These are phyloP conservation scores for Rhadinocentrus ornatus DNA, from an alignment of 2,797 vertebrate genomes.

Conservation along the genomic window DNA sequence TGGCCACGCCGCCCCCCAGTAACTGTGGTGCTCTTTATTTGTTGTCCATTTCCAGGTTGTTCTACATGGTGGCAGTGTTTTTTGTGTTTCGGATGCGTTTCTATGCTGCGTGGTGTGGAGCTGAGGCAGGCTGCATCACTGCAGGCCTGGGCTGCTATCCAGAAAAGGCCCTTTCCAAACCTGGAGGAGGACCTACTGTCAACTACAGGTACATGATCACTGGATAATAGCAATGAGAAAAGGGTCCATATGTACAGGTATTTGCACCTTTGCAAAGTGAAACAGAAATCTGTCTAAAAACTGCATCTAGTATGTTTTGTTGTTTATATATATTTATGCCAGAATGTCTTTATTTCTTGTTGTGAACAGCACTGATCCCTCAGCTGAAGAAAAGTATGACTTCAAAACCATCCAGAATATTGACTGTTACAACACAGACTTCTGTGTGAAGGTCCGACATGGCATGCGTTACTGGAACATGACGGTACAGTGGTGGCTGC, in stretches of 20 bases:
- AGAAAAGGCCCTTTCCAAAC: constrained; percentile 84
- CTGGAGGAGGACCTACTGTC: constrained; percentile 89
- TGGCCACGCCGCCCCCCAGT: too few species aligned
- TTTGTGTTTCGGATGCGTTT: constrained; percentile 95
- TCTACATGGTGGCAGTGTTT: constrained; percentile 92
- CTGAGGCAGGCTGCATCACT: constrained; percentile 90
- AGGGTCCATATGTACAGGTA: too few species aligned
- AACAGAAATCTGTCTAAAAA: neutral
- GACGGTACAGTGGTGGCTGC: constrained; percentile 96
- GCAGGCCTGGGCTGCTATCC: constrained; percentile 93
- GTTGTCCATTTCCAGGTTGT: constrained; percentile 73
- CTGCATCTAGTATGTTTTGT: neutral
- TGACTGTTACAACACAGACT: constrained; percentile 91
- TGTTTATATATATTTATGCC: neutral
- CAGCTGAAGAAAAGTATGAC: constrained; percentile 81
- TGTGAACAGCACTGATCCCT: constrained; percentile 71
- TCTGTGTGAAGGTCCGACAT: constrained; percentile 92
- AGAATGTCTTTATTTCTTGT: neutral
- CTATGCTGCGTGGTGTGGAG: constrained; percentile 91
- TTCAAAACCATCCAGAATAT: constrained; percentile 93
- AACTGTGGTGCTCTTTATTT: neutral
- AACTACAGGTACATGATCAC: constrained; percentile 78
- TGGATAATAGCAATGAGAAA: neutral
- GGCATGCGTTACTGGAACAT: constrained; percentile 97
- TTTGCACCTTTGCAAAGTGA: neutral